Conservation (phyloP, 2,797 vertebrate genomes). For the Tinamus major region DNA sequence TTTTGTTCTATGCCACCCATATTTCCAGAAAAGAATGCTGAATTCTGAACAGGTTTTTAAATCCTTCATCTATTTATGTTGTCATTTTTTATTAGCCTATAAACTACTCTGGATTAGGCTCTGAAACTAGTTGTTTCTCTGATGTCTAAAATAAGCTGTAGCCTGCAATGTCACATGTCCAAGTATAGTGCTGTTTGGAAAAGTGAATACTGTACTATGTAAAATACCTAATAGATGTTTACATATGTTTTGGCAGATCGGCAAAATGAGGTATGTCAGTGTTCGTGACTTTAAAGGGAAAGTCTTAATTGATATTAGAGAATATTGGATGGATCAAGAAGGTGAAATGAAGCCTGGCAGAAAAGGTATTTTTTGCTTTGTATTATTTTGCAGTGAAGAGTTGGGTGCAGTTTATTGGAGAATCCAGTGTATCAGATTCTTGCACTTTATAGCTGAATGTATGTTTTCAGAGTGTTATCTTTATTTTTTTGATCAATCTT, state of each 20-base stretch:
- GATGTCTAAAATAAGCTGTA: constrained; percentile 40
- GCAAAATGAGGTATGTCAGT: constrained; percentile 96
- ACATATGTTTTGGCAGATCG: constrained; percentile 85
- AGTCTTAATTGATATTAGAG: constrained; percentile 94
- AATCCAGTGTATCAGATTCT: neutral
- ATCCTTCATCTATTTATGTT: neutral
- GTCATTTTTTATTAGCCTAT: constrained; percentile 24
- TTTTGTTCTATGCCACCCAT: neutral
- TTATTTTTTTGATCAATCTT: neutral
- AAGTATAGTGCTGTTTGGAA: neutral
- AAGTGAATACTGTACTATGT: neutral
- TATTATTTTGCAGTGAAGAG: neutral
- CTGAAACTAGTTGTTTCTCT: constrained; percentile 33
- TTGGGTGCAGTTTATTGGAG: neutral
- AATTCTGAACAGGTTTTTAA: neutral
- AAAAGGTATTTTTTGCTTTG: constrained; percentile 84
- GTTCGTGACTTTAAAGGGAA: constrained; percentile 97
- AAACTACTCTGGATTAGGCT: constrained; percentile 21
- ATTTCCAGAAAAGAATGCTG: neutral
- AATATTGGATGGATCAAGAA: constrained; percentile 96
- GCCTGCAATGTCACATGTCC: neutral
- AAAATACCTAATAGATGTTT: constrained; percentile 35
- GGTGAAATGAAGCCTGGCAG: constrained; percentile 98
- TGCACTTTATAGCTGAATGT: neutral
- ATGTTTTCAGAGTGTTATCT: neutral